These are phyloP conservation scores for Pollimyrus isidori DNA, from an alignment of 2,113 vertebrate species.

Conservation along the genomic window DNA sequence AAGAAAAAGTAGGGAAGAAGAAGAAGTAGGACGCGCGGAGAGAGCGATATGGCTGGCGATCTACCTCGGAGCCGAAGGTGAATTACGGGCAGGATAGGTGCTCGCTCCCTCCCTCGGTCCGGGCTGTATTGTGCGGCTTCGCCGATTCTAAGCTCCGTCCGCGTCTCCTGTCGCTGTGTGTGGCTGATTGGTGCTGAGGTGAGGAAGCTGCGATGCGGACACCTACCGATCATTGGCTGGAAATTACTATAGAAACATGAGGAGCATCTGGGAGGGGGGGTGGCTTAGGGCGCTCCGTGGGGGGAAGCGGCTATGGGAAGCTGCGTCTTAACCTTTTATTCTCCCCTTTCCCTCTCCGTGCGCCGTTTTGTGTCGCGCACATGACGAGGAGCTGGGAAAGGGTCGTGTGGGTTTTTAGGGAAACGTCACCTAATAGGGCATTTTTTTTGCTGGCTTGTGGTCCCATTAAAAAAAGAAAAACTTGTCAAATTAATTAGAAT, in stretches of 20 bases:
- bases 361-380: conserved; percentile 19
- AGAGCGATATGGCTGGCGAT: conserved; percentile 38
- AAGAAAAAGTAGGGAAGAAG: conserved; percentile 29
- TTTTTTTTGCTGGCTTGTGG: conserved; percentile 46
- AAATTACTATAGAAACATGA: conserved; percentile 76
- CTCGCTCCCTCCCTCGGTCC: conserved; percentile 48
- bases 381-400: conserved; percentile 40
- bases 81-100: conserved; percentile 25
- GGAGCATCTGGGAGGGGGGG: conserved; percentile 60
- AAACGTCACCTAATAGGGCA: conserved; percentile 51
- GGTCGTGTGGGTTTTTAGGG: conserved; percentile 35
- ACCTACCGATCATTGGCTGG: conserved; percentile 87
- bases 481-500: conserved; percentile 67
- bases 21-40: conserved; percentile 17
- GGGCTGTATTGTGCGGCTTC: conserved; percentile 49
- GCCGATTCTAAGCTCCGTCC: conserved; percentile 59
- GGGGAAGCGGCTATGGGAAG: conserved; percentile 48
- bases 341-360: conserved; percentile 12
- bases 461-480: conserved; percentile 32
- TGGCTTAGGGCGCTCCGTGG: conserved; percentile 51
- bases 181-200: conserved; percentile 78
- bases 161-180: conserved; percentile 83
- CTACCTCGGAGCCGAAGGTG: conserved; percentile 16
- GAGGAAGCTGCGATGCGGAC: conserved; percentile 81
- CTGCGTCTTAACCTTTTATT: conserved; percentile 41